A percentile compares a stretch with the other conserved stretches of the same genome.
Evolutionary conservation across 2,888 invertebrate genomes (phyloP).

Genomic region (Homarus gammarus): DNA sequence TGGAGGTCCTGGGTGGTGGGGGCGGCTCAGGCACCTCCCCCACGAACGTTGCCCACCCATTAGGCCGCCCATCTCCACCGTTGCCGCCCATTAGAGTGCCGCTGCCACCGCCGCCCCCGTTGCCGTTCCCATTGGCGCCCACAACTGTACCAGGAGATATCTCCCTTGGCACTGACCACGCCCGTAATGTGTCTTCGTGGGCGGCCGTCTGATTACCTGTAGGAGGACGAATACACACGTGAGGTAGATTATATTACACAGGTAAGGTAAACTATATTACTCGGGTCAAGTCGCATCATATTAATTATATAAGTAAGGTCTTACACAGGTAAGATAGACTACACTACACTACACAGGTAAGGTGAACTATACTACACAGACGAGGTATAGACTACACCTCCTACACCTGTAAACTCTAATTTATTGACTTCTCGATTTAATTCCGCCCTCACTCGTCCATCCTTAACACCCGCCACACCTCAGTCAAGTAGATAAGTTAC

Average conservation of each 20-base stretch:
- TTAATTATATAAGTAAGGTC: too few species aligned
- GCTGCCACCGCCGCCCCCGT: neutral
- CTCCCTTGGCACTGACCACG: constrained; percentile 5
- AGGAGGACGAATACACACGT: neutral
- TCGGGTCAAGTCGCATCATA: too few species aligned
- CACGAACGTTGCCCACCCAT: constrained; percentile 69
- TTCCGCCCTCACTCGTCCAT: too few species aligned
- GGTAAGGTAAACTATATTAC: too few species aligned
- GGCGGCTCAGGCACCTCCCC: constrained; percentile 72
- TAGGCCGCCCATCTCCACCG: constrained; percentile 57
- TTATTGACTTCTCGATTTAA: too few species aligned
- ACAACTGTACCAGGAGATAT: neutral
- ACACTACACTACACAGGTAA: too few species aligned
- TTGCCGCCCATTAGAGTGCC: constrained; percentile 1
- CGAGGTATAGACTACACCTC: too few species aligned
- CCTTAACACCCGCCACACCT: too few species aligned
- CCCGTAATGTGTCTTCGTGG: neutral
- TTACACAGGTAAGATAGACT: too few species aligned
- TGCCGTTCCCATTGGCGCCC: neutral
- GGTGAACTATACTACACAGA: too few species aligned
- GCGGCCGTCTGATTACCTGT: neutral
- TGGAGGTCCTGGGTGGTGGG: constrained; percentile 67
- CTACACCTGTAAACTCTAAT: too few species aligned
- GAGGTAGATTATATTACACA: neutral
- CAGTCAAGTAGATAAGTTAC: too few species aligned